Percentiles rank a stretch among this genome's conserved stretches.
phyloP scores from a whole-genome alignment of 2,797 vertebrate species.

The Prunella strophiata region DNA sequence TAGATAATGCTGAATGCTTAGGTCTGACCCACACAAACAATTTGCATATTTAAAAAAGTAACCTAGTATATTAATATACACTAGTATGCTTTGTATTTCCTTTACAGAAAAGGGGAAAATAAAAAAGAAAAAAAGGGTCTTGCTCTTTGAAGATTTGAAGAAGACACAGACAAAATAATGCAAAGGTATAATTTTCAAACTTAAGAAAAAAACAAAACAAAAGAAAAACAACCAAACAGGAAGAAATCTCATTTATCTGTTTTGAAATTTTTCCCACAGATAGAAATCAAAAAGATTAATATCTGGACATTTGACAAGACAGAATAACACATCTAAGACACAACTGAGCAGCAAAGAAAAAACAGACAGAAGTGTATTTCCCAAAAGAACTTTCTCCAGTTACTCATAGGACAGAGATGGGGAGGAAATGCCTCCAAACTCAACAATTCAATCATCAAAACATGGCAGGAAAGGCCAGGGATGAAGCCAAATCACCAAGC shows the following conservation, averaged over 20 bases:
- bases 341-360: not conserved
- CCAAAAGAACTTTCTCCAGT: not conserved
- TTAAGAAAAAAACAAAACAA: too few species aligned
- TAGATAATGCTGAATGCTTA: slow-evolving; percentile 38
- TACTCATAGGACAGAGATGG: not conserved
- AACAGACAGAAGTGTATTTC: not conserved
- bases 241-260: not conserved
- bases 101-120: not conserved
- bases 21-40: slow-evolving; percentile 22
- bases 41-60: slow-evolving; percentile 8
- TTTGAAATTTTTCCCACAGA: not conserved
- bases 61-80: not conserved
- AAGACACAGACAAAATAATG: not conserved
- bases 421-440: slow-evolving; percentile 16
- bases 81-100: slow-evolving; percentile 2
- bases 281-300: not conserved
- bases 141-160: not conserved
- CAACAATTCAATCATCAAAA: not conserved
- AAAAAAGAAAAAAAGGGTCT: not conserved
- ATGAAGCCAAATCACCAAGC: not conserved
- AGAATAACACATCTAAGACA: not conserved
- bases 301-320: not conserved
- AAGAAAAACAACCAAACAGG: not conserved
- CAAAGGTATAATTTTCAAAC: not conserved
- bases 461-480: not conserved